Evolutionary conservation across 2,797 vertebrate genomes (phyloP), one percentile per base, ranked within the genome.

Genomic region (Pelodytes ibericus): DNA sequence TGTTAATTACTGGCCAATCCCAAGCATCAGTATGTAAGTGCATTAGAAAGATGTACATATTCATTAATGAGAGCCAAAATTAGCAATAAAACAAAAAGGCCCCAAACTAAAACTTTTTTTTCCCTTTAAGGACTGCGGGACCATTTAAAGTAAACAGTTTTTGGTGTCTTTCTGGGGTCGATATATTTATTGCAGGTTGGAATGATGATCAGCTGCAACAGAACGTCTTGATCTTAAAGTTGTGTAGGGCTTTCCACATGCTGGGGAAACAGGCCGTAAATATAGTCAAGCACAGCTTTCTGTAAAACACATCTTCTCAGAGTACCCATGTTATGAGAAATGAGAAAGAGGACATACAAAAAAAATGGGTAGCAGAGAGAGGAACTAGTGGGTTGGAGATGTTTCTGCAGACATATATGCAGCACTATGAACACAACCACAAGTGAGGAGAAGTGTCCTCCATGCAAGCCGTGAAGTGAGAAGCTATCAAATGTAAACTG

Each of bases 381-480:
- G 61, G 16, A 65, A 61, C 26, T 41, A 68, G 47, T 65, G 31
- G 24, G 56, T 61, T 56, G 44, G 58, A 69, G 63, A 74, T 44
- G 83, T 82, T 83, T 87, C 86, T 82, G 87, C 79, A 88, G 85
- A 89, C 86, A 91, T 81, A 86, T 88, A 91, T 80, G 89, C 88
- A 89, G 88, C 86, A 89, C 87, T 80, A 90, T 80, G 88, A 86
- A 91, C 84, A 91, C 85, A 86, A 91, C 83, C 89, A 91, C 85
- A 72, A 85, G 83, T 25, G 85, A 87, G 82, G 83, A 83, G 73
- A 86, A 83, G 62, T 41, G 80, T 81, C 87, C 86, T 90, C 87
- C 91, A 90, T 93, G 88, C 88, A 89, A 18, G 74, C 74, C 24
- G 51, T 76, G 80, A 77, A 0, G 61, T 62, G 79, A 51, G 0